Conservation (phyloP, 2,113 vertebrate genomes). For the Hippolais icterina region DNA sequence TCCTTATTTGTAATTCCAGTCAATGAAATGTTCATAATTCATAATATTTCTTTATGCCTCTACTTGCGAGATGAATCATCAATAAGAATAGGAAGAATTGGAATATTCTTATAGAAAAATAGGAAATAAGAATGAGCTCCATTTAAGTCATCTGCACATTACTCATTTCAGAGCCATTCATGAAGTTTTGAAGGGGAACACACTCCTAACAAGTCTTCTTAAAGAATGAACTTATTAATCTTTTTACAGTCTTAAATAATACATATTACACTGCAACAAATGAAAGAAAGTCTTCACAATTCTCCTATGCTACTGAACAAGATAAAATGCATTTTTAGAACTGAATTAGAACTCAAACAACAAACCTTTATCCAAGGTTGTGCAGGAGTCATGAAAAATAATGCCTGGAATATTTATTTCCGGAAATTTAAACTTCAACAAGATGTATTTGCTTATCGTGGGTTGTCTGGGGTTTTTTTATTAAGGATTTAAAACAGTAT, state of each 20-base stretch:
- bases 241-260: not conserved
- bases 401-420: not conserved
- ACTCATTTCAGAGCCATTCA: not conserved
- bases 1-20: not conserved
- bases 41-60: not conserved
- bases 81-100: not conserved
- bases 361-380: not conserved
- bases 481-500: not conserved
- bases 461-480: rapidly evolving
- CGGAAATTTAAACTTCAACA: not conserved
- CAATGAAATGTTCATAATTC: not conserved
- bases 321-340: not conserved
- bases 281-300: not conserved
- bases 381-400: not conserved
- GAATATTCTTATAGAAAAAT: not conserved
- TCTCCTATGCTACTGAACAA: not conserved
- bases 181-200: not conserved
- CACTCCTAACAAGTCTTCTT: not conserved
- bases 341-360: not conserved
- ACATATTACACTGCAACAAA: not conserved
- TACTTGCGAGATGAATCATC: not conserved
- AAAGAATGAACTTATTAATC: not conserved
- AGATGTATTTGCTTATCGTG: not conserved
- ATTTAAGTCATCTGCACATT: not conserved
- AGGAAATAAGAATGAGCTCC: not conserved